Percentiles rank a stretch among this genome's conserved stretches.
phyloP scores from a whole-genome alignment of 2,113 vertebrate species.

The Myanophis thanlyinensis region DNA sequence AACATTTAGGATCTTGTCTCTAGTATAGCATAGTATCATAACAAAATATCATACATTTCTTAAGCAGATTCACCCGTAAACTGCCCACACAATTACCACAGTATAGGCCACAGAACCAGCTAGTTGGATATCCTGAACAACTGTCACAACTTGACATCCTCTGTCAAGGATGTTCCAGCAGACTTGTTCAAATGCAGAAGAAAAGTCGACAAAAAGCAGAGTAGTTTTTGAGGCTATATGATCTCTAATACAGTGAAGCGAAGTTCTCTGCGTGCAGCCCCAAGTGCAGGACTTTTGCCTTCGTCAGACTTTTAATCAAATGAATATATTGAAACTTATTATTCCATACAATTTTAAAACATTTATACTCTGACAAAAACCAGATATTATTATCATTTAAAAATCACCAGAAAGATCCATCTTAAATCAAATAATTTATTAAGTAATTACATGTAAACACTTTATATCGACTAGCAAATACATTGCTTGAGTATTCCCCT shows the following conservation, averaged over 20 bases:
- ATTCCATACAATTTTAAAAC: constrained; percentile 50
- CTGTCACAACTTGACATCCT: background rate
- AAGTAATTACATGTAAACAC: constrained; percentile 66
- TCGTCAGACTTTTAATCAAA: constrained; percentile 41
- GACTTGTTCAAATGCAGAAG: background rate
- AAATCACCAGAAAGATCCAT: constrained; percentile 66
- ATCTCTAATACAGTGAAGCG: background rate
- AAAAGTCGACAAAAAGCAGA: background rate
- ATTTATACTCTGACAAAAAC: constrained; percentile 37
- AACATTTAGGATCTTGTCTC: background rate
- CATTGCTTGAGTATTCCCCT: constrained; percentile 61
- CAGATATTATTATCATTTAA: constrained; percentile 47
- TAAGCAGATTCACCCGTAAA: background rate
- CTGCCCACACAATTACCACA: background rate
- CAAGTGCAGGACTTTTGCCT: constrained; percentile 31
- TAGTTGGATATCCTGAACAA: background rate
- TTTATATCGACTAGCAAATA: constrained; percentile 69
- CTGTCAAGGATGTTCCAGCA: no score
- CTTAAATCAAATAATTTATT: constrained; percentile 70
- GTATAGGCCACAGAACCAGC: background rate
- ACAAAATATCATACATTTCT: background rate
- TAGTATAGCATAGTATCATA: background rate
- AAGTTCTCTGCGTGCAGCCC: background rate
- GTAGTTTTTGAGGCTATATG: background rate
- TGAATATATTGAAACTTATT: background rate